Evolutionary conservation across 2,888 invertebrate genomes (phyloP).

Genomic region (Cyaniris semiargus): DNA sequence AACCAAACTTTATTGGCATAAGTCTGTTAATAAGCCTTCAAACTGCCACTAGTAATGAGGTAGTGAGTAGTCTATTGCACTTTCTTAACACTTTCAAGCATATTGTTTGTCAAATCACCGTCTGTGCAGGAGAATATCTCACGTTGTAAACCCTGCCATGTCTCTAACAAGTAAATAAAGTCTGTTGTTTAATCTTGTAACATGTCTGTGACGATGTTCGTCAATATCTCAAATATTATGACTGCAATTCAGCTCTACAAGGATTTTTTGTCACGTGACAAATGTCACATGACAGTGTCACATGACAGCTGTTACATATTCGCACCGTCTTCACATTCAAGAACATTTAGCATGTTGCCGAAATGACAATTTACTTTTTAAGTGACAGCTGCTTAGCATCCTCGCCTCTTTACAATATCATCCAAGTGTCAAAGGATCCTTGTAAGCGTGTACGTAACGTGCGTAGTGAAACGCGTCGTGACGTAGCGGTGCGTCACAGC

Average conservation of each 20-base stretch:
- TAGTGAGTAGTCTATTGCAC: not conserved
- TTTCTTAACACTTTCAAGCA: not conserved
- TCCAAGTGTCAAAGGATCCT: not conserved
- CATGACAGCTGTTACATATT: no score
- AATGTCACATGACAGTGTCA: no score
- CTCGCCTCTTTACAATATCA: no score
- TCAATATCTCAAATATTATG: no score
- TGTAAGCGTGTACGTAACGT: constrained; percentile 31
- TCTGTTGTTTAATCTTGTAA: not conserved
- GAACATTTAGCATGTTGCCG: no score
- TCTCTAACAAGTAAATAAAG: not conserved
- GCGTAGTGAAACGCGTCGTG: constrained; percentile 46
- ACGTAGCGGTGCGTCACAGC: constrained; percentile 58
- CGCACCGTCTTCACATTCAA: no score
- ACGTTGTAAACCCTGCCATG: not conserved
- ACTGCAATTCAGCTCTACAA: no score
- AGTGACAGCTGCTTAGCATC: no score
- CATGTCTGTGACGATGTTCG: no score
- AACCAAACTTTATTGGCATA: no score
- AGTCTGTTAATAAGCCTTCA: not conserved
- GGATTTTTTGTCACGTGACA: no score
- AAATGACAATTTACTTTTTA: no score
- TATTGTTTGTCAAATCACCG: constrained; percentile 9
- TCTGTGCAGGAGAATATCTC: not conserved
- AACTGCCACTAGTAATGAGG: not conserved